A percentile compares a stretch with the other conserved stretches of the same genome.
Conservation (phyloP, 2,888 invertebrate species). For the Pseudanteris insignis region DNA sequence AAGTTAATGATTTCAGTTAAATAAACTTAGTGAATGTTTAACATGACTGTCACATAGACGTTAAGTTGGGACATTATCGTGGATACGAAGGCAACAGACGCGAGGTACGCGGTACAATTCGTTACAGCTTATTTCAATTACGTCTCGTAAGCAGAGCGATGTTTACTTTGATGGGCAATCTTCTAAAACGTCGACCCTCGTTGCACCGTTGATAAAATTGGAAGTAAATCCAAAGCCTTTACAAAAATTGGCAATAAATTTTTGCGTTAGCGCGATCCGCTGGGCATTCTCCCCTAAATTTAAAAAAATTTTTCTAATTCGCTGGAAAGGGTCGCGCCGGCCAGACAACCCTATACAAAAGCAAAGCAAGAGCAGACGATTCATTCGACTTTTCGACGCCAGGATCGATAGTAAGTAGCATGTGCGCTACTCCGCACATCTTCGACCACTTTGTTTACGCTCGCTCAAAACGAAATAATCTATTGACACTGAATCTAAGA, state of each 20-base stretch:
- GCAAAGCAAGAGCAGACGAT: constrained; percentile 36
- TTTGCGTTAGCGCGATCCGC: constrained; percentile 57
- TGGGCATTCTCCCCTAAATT: constrained; percentile 56
- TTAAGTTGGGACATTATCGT: too few relatives aligned
- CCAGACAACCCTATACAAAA: constrained; percentile 34
- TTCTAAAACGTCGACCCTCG: constrained; percentile 40
- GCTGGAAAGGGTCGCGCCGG: constrained; percentile 49
- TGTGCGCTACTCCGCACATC: too few relatives aligned
- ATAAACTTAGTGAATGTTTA: too few relatives aligned
- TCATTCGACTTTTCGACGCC: constrained; percentile 41
- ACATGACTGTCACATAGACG: too few relatives aligned
- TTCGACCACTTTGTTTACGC: too few relatives aligned
- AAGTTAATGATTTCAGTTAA: too few relatives aligned
- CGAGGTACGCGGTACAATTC: too few relatives aligned
- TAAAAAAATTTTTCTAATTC: constrained; percentile 63
- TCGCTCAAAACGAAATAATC: too few relatives aligned
- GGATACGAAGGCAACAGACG: too few relatives aligned
- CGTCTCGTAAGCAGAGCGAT: constrained; percentile 33
- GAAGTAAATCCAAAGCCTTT: constrained; percentile 62
- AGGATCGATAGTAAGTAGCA: constrained; percentile 55
- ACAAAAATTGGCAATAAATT: constrained; percentile 65
- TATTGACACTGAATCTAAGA: too few relatives aligned
- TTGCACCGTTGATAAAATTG: constrained; percentile 49
- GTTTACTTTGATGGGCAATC: constrained; percentile 42
- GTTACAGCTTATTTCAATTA: constrained; percentile 49